phyloP scores from a whole-genome alignment of 2,113 vertebrate genomes.

The Ibidorhyncha struthersii region DNA sequence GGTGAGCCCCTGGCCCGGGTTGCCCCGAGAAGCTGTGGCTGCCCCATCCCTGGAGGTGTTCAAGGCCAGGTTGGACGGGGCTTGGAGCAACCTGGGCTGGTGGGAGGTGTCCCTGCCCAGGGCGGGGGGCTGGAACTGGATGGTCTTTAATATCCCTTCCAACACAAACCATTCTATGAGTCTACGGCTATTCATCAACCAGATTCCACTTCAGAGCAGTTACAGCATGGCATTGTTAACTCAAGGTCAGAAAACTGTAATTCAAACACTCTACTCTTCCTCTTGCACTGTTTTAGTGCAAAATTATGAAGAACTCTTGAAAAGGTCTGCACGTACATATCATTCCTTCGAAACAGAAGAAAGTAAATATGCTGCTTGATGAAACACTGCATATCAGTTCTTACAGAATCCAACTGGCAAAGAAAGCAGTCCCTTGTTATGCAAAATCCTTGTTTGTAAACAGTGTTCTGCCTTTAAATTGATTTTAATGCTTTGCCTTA shows the following conservation, averaged over 20 bases:
- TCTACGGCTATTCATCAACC: not conserved
- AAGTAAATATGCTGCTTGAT: not conserved
- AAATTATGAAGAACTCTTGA: not conserved
- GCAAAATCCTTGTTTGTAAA: constrained; percentile 49
- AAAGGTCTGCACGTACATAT: not conserved
- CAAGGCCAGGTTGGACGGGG: not conserved
- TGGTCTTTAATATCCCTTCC: not conserved
- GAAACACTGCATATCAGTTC: not conserved
- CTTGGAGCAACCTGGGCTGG: not conserved
- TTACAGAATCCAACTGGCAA: not conserved
- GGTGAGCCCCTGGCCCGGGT: not conserved
- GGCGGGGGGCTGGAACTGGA: not conserved
- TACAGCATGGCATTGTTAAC: not conserved
- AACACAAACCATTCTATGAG: not conserved
- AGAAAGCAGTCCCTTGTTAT: not conserved
- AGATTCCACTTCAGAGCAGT: not conserved
- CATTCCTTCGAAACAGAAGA: not conserved
- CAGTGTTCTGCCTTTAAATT: not conserved
- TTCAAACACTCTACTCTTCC: not conserved
- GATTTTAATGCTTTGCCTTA: not conserved
- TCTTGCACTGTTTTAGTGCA: not conserved
- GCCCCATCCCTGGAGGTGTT: not conserved
- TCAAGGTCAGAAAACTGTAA: not conserved
- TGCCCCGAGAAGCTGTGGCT: not conserved
- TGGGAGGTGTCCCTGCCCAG: not conserved